A percentile compares a stretch with the other conserved stretches of the same genome.
Conservation (phyloP, 2,113 vertebrate genomes). For the Oryzias woworae region DNA sequence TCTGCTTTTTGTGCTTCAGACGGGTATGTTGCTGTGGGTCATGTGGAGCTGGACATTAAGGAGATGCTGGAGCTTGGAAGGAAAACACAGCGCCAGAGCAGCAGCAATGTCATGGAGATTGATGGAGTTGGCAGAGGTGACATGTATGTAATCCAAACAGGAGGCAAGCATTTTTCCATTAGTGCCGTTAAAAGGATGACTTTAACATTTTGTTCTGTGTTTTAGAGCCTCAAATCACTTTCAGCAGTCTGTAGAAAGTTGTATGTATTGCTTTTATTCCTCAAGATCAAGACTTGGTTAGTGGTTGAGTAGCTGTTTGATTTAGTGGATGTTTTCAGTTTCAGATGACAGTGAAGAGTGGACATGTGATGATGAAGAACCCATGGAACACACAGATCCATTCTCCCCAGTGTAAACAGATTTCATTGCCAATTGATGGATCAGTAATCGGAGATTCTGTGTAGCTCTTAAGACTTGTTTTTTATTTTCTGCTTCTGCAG, state of each 20-base stretch:
- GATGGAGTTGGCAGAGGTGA: constrained; percentile 28
- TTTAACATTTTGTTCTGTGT: not conserved
- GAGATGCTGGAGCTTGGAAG: constrained; percentile 70
- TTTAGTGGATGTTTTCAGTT: constrained; percentile 60
- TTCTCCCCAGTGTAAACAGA: constrained; percentile 33
- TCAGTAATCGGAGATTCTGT: not conserved
- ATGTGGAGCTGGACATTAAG: constrained; percentile 65
- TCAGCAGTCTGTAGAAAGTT: constrained; percentile 55
- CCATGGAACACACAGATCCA: constrained; percentile 3
- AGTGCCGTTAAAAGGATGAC: not conserved
- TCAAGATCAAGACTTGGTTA: not conserved
- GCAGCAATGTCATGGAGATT: constrained; percentile 8
- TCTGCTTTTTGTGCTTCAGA: constrained; percentile 60
- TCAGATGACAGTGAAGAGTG: constrained; percentile 84
- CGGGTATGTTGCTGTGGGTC: constrained; percentile 60
- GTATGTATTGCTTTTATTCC: constrained; percentile 59
- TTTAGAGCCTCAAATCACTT: constrained; percentile 63
- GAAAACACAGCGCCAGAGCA: constrained; percentile 26
- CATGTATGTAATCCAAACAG: constrained; percentile 38
- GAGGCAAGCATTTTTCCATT: not conserved
- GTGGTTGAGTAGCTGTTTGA: constrained; percentile 1
- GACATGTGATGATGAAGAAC: constrained; percentile 80
- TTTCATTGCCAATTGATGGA: not conserved
- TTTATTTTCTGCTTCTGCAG: constrained; percentile 38
- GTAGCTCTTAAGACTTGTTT: not conserved